Percentiles rank a stretch among this genome's conserved stretches.
phyloP scores from a whole-genome alignment of 2,113 vertebrate species.

The Tiliqua scincoides region DNA sequence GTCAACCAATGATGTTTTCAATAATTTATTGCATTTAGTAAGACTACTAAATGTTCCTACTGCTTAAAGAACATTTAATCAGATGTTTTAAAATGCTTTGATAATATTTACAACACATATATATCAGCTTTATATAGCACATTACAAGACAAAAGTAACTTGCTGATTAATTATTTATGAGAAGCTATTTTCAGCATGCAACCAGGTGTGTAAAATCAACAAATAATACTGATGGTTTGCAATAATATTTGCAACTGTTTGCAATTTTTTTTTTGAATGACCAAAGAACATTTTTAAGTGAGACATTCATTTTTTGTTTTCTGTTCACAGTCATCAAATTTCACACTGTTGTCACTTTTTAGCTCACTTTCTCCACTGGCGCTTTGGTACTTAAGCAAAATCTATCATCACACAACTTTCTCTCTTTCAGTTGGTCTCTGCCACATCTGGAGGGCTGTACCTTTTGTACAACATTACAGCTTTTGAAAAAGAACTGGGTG shows the following conservation, averaged over 20 bases:
- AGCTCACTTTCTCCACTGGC: neutral
- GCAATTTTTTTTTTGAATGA: neutral
- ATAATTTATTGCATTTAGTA: constrained; percentile 54
- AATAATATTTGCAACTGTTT: constrained; percentile 4
- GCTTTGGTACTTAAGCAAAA: neutral
- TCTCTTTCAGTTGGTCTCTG: accelerated
- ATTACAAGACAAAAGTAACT: neutral
- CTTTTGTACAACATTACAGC: neutral
- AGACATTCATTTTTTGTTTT: neutral
- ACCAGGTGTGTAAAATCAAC: constrained; percentile 26
- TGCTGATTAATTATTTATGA: constrained; percentile 42
- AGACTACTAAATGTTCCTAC: constrained; percentile 57
- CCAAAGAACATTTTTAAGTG: neutral
- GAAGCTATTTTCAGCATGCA: constrained; percentile 59
- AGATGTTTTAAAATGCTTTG: constrained; percentile 44
- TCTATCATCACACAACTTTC: neutral
- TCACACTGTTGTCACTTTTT: neutral
- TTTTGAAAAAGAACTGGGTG: neutral
- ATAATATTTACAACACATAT: constrained; percentile 54
- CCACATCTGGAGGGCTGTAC: neutral
- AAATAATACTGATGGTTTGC: constrained; percentile 23
- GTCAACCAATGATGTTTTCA: constrained; percentile 46
- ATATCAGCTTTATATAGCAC: constrained; percentile 46
- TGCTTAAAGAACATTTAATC: constrained; percentile 46
- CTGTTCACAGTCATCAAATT: neutral